These are phyloP conservation scores for Pinna nobilis DNA, from an alignment of 1,140 invertebrate genomes.

Conservation along the genomic window DNA sequence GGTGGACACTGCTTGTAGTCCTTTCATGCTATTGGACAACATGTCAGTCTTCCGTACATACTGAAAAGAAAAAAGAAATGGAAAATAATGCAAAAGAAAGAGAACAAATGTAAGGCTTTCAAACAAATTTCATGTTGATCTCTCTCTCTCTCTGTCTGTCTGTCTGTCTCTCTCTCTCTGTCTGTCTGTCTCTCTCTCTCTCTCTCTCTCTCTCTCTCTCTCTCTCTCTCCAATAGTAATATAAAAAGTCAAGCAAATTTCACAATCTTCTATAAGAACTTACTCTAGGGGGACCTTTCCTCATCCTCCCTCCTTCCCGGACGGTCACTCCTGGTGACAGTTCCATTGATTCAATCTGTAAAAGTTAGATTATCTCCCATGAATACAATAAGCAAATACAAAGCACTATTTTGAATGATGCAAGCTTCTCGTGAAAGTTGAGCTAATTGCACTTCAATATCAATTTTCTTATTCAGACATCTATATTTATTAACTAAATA, in stretches of 20 bases:
- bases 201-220: not conserved
- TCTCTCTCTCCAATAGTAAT: not conserved
- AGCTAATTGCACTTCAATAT: too few relatives aligned
- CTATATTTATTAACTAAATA: too few relatives aligned
- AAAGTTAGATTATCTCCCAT: not conserved
- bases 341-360: conserved; percentile 71
- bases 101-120: too few relatives aligned
- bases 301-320: conserved; percentile 65
- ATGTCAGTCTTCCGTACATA: conserved; percentile 58
- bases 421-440: too few relatives aligned
- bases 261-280: too few relatives aligned
- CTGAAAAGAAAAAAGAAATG: conserved; percentile 50
- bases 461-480: too few relatives aligned
- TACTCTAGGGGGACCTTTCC: conserved; percentile 68
- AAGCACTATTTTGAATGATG: too few relatives aligned
- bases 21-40: conserved; percentile 53
- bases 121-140: not conserved
- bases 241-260: too few relatives aligned
- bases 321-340: conserved; percentile 67
- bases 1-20: conserved; percentile 56
- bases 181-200: too few relatives aligned
- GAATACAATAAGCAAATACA: too few relatives aligned
- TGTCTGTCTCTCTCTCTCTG: too few relatives aligned
- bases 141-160: not conserved
- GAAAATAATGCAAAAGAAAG: not conserved